phyloP scores from a whole-genome alignment of 2,888 invertebrate species.

The Drosophila sordidula region DNA sequence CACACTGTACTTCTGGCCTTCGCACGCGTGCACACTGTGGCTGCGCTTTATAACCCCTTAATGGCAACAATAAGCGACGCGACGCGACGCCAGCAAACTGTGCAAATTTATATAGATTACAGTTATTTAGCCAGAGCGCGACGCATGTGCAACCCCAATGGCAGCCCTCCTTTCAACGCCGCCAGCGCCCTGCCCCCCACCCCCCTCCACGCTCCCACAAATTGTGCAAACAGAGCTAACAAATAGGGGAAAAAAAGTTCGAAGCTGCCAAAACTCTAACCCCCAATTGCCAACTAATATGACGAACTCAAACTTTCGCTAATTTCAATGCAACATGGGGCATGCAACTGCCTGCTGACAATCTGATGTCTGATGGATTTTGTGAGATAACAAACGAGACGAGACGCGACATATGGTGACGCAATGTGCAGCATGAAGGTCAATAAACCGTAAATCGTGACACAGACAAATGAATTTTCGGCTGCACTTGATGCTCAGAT shows the following conservation, averaged over 20 bases:
- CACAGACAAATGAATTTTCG: constrained; percentile 3
- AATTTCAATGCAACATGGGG: constrained; percentile 37
- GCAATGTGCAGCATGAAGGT: constrained; percentile 60
- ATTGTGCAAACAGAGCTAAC: constrained; percentile 11
- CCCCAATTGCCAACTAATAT: constrained; percentile 3
- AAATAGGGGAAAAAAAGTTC: background rate
- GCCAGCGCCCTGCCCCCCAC: background rate
- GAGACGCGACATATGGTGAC: constrained; percentile 39
- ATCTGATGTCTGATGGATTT: constrained; percentile 37
- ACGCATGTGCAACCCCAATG: constrained; percentile 19
- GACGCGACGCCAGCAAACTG: constrained; percentile 27
- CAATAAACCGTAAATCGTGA: constrained; percentile 52
- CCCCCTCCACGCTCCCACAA: constrained; percentile 1
- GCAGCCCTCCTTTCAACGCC: constrained; percentile 9
- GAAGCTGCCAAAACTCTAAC: constrained; percentile 3
- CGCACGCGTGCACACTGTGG: background rate
- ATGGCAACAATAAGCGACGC: constrained; percentile 32
- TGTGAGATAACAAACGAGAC: constrained; percentile 43
- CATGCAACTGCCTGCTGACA: constrained; percentile 37
- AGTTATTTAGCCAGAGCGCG: constrained; percentile 13
- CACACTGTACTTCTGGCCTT: background rate
- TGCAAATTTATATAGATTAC: constrained; percentile 40
- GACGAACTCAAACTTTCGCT: constrained; percentile 45
- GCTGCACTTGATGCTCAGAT: background rate
- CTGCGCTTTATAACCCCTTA: constrained; percentile 41